These are phyloP conservation scores for Sympetrum striolatum DNA, from an alignment of 2,888 invertebrate genomes.

Conservation along the genomic window DNA sequence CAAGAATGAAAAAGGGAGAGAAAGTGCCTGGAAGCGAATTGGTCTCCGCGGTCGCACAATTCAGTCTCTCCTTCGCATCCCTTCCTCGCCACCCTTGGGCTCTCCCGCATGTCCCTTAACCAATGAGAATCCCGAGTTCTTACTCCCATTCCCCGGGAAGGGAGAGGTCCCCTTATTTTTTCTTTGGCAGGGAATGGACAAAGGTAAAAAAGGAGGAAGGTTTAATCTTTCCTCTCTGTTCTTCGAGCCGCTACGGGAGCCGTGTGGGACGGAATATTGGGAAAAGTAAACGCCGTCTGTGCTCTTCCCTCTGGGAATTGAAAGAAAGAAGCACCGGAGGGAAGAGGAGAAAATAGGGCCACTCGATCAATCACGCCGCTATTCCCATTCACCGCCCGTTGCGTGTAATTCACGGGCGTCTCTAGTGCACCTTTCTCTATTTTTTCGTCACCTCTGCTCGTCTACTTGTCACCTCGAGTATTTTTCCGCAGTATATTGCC, in stretches of 20 bases:
- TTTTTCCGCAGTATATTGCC: no score
- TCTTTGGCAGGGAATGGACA: neutral
- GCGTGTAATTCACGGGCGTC: neutral
- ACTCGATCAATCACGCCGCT: neutral
- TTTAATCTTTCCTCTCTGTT: neutral
- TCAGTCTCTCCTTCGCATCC: neutral
- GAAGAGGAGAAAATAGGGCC: neutral
- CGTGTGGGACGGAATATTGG: neutral
- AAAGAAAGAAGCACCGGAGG: neutral
- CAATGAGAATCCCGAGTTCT: neutral
- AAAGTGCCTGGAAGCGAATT: neutral
- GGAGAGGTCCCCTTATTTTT: neutral
- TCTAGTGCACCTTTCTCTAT: neutral
- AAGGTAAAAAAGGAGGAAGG: neutral
- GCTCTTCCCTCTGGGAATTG: neutral
- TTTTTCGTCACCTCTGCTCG: neutral
- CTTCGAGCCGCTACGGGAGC: neutral
- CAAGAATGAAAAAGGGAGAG: neutral
- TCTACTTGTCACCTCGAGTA: neutral
- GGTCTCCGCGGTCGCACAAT: neutral
- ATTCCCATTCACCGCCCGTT: neutral
- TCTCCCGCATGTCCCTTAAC: neutral
- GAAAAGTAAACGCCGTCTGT: neutral
- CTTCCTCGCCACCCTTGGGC: neutral
- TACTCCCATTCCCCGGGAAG: neutral